Evolutionary conservation across 2,113 vertebrate species (phyloP), one percentile per base, ranked within the genome.

Genomic region (Solea senegalensis): DNA sequence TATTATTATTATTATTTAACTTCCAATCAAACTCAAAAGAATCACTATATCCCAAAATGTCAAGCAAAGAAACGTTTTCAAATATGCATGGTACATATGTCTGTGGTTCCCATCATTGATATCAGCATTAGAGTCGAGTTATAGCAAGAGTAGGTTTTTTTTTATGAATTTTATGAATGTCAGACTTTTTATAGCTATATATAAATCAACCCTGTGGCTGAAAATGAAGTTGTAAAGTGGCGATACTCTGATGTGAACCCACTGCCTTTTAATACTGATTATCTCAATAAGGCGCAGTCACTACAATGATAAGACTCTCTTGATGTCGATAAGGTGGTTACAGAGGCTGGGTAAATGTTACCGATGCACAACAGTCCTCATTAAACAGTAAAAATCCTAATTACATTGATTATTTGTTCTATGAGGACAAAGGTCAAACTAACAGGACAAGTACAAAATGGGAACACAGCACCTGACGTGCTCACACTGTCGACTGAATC

Each of bases 311-410:
- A 90, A 90, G 62, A 74, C 44, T 74, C 64, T 79, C 67, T 82
- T 78, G 69, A 78, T 72, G 84, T 71, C 61, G 86, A 90, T 90
- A 86, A 77, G 64, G 51, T 63, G 51, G 86, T 90, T 88, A 90
- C 82, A 88, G 69, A 90, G 51, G 45, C 60, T 62, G 40, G 59
- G 27, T 61, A 62, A 68, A 75, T 65, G 57, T 77, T 51, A 59
- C 56, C 61, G 55, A 44, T 73, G 51, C 69, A 50, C 57, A 63
- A 70, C 11, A 59, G 61, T 52, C 48, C 51, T 63, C 65, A 74
- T 51, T 62, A 74, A 83, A 69, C 44, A 60, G 51, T 81, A 72
- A 74, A 9, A 74, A 26, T 13, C 45, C 62, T 74, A 69, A 73
- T 46, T 56, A 71, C 48, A 49, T 21, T 69, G 63, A 76, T 83